Conservation (phyloP, 2,888 invertebrate genomes). For the Sinotaia quadrata region DNA sequence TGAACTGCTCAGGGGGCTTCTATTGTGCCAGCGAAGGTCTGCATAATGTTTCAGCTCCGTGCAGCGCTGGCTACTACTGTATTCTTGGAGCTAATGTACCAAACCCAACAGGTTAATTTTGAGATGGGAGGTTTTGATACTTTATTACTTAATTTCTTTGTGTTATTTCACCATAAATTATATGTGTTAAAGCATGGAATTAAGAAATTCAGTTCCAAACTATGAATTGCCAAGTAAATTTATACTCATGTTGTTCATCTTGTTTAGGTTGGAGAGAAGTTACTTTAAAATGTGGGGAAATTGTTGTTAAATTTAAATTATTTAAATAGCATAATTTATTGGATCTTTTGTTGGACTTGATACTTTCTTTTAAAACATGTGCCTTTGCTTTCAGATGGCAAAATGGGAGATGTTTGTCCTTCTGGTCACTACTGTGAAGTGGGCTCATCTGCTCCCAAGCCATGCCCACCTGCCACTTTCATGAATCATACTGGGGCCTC, state of each 20-base stretch:
- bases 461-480: constrained; percentile 60
- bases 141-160: too few species aligned
- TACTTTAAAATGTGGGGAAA: too few species aligned
- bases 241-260: too few species aligned
- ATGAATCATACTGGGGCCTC: constrained; percentile 63
- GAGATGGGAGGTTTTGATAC: not conserved
- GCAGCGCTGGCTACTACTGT: constrained; percentile 66
- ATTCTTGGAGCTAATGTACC: constrained; percentile 51
- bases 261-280: too few species aligned
- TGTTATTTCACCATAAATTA: too few species aligned
- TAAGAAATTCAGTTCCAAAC: too few species aligned
- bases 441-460: constrained; percentile 45
- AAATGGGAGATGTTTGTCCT: constrained; percentile 67
- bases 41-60: constrained; percentile 49
- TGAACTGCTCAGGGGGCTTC: constrained; percentile 51
- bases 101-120: constrained; percentile 63
- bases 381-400: constrained; percentile 65
- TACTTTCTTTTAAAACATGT: too few species aligned
- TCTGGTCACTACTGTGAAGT: constrained; percentile 60
- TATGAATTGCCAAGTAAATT: too few species aligned
- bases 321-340: too few species aligned
- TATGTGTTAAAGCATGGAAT: too few species aligned
- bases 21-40: constrained; percentile 58
- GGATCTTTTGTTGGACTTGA: too few species aligned
- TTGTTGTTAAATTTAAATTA: too few species aligned